Base-by-base conservation (phyloP, 2,797 vertebrate genomes). In the Myiotriccus ornatus region DNA sequence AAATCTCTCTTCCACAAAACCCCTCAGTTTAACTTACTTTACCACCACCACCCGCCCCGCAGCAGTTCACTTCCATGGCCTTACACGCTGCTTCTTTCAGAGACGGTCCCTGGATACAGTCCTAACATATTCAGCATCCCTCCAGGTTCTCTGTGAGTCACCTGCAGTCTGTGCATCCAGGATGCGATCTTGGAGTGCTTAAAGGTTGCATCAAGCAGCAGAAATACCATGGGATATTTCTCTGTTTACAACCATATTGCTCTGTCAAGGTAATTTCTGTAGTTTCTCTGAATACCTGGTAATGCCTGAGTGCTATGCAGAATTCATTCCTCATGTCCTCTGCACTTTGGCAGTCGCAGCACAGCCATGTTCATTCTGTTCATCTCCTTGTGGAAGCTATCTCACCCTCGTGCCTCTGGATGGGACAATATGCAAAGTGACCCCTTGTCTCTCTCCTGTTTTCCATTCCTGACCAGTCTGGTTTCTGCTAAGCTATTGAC, bases 31-130 rank as follows among this genome's bases (percentile, higher is more conserved):
- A 70, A 46, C 7, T 63, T 7, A 6, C 2, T 6, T 10, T 55
- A 20, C 23, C n/a, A 41, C 16, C 41, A 41, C 41, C 55, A 0
- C 21, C 20, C 21, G 2, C 1, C 3, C 25, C 22, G 3, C 15
- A 64, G 16, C 5, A 47, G 6, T 79, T 89, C 16, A 32, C 7
- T 84, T 84, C 35, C 53, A 69, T 6, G 55, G 50, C n/a, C 57
- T 84, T 69, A 46, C 39, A 56, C 6, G 17, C 23, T 59, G 25
- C 21, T 90, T 75, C 67, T 84, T 76, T n/a, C 59, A 87, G 44
- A 60, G 21, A 7, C 24, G 2, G 8, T 44, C 20, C 34, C 57
- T 84, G 39, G 19, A 22, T n/a, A n/a, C 7, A 8, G 24, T 62
- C 8, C 39, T 82, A 82, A 47, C 15, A 34, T 34, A 30, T 24